Evolutionary conservation across 1,140 invertebrate species (phyloP), one percentile per base, ranked within the genome.

Genomic region (Drosophila triauraria): DNA sequence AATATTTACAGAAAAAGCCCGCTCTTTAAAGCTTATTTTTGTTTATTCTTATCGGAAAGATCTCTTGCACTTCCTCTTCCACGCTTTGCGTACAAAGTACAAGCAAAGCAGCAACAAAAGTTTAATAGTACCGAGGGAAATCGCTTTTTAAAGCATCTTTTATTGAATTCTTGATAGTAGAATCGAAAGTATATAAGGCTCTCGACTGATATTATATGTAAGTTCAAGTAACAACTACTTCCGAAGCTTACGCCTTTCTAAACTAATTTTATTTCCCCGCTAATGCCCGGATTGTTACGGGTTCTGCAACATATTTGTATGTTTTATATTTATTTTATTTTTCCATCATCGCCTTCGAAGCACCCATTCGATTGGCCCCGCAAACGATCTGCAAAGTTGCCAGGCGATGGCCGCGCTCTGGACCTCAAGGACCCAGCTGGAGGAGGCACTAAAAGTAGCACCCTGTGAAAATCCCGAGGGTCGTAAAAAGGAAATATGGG

Each of bases 401-500:
- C 23, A 53, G 6, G 25, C 25, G 25, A 27, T 27, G 25, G 25
- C 25, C 25, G 32, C 10, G 10, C 25, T 23, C 8, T 15, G 38
- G 20, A 20, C 20, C 23, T 57, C 42, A 67, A 64, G 59, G 30
- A 67, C 67, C 51, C 69, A 72, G 69, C 69, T 72, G 64, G 53
- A 25, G 51, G 69, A 35, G 23, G 65, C 60, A 48, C 62, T 42
- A 53, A 51, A 69, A 67, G 3, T 13, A 10, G n/a, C 59, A 40
- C n/a, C 12, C 35, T 35, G 4, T 3, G 2, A 15, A 50, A 67
- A 63, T 67, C 58, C 44, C 59, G 23, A 4, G 46, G 68, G 69
- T 74, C 67, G 44, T 74, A 72, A 72, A 60, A 74, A 10, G 32
- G 3, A 35, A 60, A 74, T 74, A 72, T 72, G 68, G 38, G n/a